A percentile compares a stretch with the other conserved stretches of the same genome.
Conservation (phyloP, 2,113 vertebrate genomes). For the Enhydra lutris region DNA sequence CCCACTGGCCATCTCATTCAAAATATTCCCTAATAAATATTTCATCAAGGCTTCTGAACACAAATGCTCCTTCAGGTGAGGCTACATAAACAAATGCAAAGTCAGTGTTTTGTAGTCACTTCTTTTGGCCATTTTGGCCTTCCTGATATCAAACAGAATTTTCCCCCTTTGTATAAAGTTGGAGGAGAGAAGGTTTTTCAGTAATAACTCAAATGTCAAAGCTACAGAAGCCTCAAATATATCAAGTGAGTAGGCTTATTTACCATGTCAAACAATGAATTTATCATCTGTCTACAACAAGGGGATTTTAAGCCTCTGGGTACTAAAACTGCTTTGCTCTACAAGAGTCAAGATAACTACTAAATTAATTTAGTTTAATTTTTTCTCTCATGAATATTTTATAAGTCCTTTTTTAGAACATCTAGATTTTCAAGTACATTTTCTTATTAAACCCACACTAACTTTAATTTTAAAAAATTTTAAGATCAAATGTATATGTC, state of each 20-base stretch:
- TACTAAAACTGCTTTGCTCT: conserved; percentile 12
- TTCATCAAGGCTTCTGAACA: conserved; percentile 1
- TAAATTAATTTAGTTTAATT: conserved; percentile 37
- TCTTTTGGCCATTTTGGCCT: conserved; percentile 10
- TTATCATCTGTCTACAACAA: conserved; percentile 1
- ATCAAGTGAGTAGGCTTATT: conserved; percentile 20
- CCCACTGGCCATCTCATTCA: not conserved
- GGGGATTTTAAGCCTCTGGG: conserved; percentile 7
- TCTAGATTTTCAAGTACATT: conserved; percentile 24
- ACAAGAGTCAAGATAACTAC: conserved; percentile 7
- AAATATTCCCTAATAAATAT: conserved; percentile 15
- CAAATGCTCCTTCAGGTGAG: not conserved
- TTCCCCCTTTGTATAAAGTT: conserved; percentile 36
- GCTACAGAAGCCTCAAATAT: not conserved
- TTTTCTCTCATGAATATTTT: conserved; percentile 52
- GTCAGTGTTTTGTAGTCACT: not conserved
- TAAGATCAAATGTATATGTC: conserved; percentile 4
- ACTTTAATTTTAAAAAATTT: conserved; percentile 39
- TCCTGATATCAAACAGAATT: not conserved
- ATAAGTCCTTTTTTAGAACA: not conserved
- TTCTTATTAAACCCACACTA: conserved; percentile 34
- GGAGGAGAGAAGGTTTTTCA: not conserved
- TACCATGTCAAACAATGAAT: conserved; percentile 46
- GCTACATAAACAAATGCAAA: not conserved
- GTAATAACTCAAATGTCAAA: conserved; percentile 52